These are phyloP conservation scores for Pharmacophagus antenor DNA, from an alignment of 2,888 invertebrate species.

Conservation along the genomic window DNA sequence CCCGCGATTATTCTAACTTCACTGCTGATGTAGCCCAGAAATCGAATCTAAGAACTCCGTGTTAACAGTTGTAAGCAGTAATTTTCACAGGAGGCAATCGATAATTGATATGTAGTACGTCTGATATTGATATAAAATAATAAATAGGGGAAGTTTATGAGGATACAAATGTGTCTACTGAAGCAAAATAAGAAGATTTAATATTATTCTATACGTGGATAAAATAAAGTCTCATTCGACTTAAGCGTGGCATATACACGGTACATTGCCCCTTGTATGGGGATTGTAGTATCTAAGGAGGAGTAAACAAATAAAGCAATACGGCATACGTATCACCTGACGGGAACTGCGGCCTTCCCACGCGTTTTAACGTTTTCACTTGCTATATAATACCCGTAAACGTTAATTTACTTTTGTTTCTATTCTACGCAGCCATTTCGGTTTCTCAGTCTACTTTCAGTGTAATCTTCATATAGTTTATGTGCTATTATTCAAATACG, in stretches of 20 bases:
- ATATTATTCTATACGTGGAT: conserved; percentile 52
- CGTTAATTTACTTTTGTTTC: conserved; percentile 72
- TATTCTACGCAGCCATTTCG: conserved; percentile 54
- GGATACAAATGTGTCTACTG: conserved; percentile 31
- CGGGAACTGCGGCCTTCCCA: conserved; percentile 54
- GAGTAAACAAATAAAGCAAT: conserved; percentile 61
- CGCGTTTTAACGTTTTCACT: conserved; percentile 51
- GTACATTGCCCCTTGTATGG: conserved; percentile 51
- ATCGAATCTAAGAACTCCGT: too few relatives aligned
- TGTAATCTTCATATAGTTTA: conserved; percentile 54
- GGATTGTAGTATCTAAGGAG: conserved; percentile 46
- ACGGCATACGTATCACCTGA: conserved; percentile 58
- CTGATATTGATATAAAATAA: neutral
- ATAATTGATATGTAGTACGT: too few relatives aligned
- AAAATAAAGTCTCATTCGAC: conserved; percentile 65
- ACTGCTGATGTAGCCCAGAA: too few relatives aligned
- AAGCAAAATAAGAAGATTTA: conserved; percentile 45
- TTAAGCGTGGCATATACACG: conserved; percentile 47
- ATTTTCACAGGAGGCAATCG: too few relatives aligned
- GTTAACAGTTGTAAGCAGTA: too few relatives aligned
- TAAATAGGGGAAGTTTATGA: neutral
- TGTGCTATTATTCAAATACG: conserved; percentile 35
- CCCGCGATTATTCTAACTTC: too few relatives aligned
- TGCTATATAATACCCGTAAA: conserved; percentile 44
- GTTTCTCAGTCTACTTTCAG: conserved; percentile 50